Conservation (phyloP, 1,140 invertebrate species). For the Pentalonia nigronervosa region DNA sequence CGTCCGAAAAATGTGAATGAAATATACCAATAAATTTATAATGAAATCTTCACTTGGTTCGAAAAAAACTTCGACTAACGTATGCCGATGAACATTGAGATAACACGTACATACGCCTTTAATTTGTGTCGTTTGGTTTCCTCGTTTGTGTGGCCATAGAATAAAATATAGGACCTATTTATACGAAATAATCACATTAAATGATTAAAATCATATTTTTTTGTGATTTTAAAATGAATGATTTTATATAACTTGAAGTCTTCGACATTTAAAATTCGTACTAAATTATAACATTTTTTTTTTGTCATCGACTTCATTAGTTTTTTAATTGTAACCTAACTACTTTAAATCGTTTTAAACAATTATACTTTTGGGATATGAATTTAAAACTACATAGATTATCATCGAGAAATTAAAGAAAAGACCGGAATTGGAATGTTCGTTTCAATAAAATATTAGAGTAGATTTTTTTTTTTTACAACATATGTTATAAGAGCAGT, state of each 20-base stretch:
- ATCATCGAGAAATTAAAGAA: neutral
- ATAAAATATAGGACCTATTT: no score
- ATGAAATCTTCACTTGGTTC: neutral
- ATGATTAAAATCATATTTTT: neutral
- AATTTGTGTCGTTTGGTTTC: no score
- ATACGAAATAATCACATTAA: no score
- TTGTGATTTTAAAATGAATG: no score
- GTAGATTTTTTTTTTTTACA: neutral
- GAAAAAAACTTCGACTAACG: neutral
- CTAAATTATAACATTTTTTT: no score
- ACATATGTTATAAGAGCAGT: neutral
- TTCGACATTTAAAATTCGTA: neutral
- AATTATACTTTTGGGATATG: no score
- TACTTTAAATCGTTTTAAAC: no score
- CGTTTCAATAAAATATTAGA: neutral
- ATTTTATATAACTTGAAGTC: neutral
- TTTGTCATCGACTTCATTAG: no score
- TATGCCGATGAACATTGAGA: neutral
- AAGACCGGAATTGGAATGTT: no score
- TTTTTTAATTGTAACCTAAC: no score
- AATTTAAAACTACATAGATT: no score
- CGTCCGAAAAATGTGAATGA: neutral
- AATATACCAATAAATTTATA: neutral
- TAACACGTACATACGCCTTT: neutral
- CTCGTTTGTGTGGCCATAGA: no score